Base-by-base conservation (phyloP, 2,113 vertebrate genomes). In the Phylloscopus whistleri region DNA sequence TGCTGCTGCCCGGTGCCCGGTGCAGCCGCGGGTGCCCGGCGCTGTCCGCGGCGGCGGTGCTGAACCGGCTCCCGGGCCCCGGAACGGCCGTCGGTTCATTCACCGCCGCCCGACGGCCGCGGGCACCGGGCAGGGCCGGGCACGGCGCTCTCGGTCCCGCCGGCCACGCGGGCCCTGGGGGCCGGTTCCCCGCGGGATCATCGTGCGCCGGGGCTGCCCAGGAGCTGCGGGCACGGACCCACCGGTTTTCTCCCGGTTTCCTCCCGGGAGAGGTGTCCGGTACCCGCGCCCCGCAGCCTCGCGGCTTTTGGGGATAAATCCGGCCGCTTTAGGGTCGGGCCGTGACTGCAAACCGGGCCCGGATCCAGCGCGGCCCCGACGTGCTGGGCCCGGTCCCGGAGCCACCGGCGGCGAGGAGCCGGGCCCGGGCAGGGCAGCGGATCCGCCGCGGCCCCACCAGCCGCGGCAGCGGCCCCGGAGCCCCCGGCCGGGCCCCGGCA, bases 1-100 rank as follows among this genome's bases (percentile, higher is more conserved):
- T 7, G 19, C 44, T 21, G 26, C 18, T 37, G n/a, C 58, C 18
- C 43, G 4, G 30, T 76, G 44, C 35, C n/a, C 48, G 31, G 26
- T 11, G 58, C 11, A 48, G 33, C 59, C 23, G n/a, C 1, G n/a
- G 27, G 66, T 52, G 69, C 77, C 94, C 82, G 86, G 62, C 94
- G 87, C 92, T 95, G 87, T 95, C 90, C 90, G 16, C 83, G 0
- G 6, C 79, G 2, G 39, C 31, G 83, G 90, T 95, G 90, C 94
- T 95, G 94, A 94, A 87, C 53, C 37, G 22, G 7, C 2, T 1
- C 44, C 16, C 9, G 24, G 59, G 51, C 51, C 24, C 4, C 15
- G 43, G 1, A 72, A 49, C 37, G 64, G 49, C n/a, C 28, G 2
- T 22, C 33, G 19, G 10, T 90, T 11, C 14, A 2, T 81, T 77